phyloP scores from a whole-genome alignment of 2,888 invertebrate species.

The Galerucella nymphaeae region DNA sequence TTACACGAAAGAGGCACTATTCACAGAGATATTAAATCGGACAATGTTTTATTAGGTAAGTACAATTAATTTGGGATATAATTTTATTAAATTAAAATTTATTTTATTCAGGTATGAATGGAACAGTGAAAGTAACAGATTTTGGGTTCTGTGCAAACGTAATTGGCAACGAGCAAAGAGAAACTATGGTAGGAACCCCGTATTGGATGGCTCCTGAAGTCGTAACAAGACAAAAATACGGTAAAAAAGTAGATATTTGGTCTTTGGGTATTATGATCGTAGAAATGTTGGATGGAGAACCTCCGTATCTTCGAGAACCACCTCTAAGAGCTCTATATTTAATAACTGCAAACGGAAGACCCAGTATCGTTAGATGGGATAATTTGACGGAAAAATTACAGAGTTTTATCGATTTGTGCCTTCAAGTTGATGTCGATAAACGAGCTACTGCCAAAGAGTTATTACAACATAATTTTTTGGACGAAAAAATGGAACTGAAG shows the following conservation, averaged over 20 bases:
- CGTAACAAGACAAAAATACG: conserved; percentile 91
- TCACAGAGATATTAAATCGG: conserved; percentile 97
- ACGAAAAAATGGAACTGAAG: conserved; percentile 81
- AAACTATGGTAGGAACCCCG: conserved; percentile 98
- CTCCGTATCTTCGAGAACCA: conserved; percentile 95
- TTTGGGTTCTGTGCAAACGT: conserved; percentile 99
- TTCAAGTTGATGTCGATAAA: conserved; percentile 85
- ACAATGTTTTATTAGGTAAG: conserved; percentile 82
- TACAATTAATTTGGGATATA: not conserved
- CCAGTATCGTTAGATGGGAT: conserved; percentile 86
- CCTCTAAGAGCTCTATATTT: conserved; percentile 92
- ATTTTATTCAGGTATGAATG: conserved; percentile 79
- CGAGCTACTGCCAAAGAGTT: conserved; percentile 83
- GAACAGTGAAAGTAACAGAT: conserved; percentile 92
- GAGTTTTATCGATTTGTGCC: conserved; percentile 87
- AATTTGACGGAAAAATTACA: conserved; percentile 81
- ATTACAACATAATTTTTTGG: conserved; percentile 82
- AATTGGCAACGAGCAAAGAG: conserved; percentile 87
- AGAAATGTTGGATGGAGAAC: conserved; percentile 97
- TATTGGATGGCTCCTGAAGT: conserved; percentile 99
- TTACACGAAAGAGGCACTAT: conserved; percentile 90
- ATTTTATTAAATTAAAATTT: no score
- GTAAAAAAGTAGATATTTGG: conserved; percentile 89
- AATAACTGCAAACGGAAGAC: conserved; percentile 95
- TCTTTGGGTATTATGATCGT: conserved; percentile 98